Evolutionary conservation across 2,888 invertebrate genomes (phyloP), one percentile per base, ranked within the genome.

Genomic region (Ectobius pallidus): DNA sequence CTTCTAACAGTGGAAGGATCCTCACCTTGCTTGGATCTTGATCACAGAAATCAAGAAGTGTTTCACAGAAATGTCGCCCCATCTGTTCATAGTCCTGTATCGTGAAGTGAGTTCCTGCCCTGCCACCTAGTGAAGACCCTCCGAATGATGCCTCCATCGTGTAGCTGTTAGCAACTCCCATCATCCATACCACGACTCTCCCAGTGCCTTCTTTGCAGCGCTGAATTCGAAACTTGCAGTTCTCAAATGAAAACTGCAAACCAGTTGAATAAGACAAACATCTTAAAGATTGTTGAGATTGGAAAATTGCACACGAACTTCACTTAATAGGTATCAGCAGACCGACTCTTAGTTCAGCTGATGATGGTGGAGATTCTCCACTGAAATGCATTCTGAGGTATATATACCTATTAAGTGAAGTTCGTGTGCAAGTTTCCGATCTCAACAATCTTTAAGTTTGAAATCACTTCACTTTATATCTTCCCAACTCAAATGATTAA

Each of bases 101-200:
- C 30, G 90, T 90, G 81, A 96, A 97, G 82, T 97, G 97, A 22
- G 93, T 94, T 4, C 92, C 92, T 78, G 88, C 87, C 81, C 94
- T 88, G 58, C 92, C 90, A 2, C 95, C 95, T 71, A 96, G 83
- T 76, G 91, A 91, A 1, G 96, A 94, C 11, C 97, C 97, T 68
- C 95, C 95, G 82, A 97, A 94, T 0, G 97, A 96, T 7, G 97
- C 96, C 85, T 97, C 97, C 89, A 97, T 90, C 3, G 97, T 97
- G 81, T 95, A 97, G 82, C 96, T 97, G 80, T 97, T 96, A 73
- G 92, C 91, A 61, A 97, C 93, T 27, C 97, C 97, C 88, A 97
- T 89, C 88, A 96, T 93, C 96, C 96, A 97, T 79, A 96, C 92
- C 0, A 97, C 96, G 9, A 97, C 94, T 73, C 97, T 86, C 6